These are phyloP conservation scores for Pelmatolapia mariae DNA, from an alignment of 2,113 vertebrate genomes.

Conservation along the genomic window DNA sequence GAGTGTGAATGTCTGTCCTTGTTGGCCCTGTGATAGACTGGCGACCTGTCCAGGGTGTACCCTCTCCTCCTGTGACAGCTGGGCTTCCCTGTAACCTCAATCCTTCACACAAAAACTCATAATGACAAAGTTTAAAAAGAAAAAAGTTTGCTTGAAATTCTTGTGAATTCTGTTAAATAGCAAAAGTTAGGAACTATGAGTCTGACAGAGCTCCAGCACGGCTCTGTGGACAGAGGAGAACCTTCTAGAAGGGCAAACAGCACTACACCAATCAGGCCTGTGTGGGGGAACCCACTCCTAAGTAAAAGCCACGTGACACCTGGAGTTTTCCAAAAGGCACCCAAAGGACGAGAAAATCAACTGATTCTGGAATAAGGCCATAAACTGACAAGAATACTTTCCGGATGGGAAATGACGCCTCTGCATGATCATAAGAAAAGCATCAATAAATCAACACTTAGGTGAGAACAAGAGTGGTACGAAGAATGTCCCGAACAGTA, in stretches of 20 bases:
- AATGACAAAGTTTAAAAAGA: background rate
- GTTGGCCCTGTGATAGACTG: background rate
- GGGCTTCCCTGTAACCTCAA: background rate
- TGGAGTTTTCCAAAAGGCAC: background rate
- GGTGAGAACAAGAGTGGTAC: background rate
- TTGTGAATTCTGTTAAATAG: background rate
- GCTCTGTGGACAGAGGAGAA: background rate
- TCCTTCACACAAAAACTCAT: background rate
- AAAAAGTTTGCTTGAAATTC: background rate
- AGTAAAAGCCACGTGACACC: rapidly evolving
- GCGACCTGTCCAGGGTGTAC: background rate
- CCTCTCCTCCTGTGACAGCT: background rate
- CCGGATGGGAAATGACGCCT: rapidly evolving
- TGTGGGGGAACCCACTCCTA: background rate
- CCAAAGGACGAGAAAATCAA: background rate
- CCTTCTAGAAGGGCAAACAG: background rate
- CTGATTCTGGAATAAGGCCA: background rate
- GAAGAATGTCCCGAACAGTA: background rate
- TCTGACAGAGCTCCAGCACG: background rate
- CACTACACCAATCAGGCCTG: background rate
- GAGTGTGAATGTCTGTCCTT: rapidly evolving
- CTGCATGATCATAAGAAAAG: background rate
- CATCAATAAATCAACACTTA: background rate
- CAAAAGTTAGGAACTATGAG: background rate
- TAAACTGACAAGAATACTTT: background rate